Conservation (phyloP, 1,140 invertebrate species). For the Macrosteles quadrilineatus region DNA sequence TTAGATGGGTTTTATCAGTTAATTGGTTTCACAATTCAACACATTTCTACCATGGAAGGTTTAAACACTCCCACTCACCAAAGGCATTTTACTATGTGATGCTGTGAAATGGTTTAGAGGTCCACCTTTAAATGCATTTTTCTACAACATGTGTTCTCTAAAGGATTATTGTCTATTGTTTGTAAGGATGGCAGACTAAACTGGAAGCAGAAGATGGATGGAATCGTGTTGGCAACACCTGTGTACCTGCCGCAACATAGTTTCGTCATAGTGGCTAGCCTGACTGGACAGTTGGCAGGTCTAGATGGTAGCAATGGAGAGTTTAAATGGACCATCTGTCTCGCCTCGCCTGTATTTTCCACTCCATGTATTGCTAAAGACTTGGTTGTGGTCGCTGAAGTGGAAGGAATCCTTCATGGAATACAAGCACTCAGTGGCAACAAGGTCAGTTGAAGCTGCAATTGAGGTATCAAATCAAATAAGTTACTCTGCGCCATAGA, state of each 20-base stretch:
- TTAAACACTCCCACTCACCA: too few species aligned
- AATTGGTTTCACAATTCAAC: too few species aligned
- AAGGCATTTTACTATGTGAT: too few species aligned
- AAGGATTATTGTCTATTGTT: too few species aligned
- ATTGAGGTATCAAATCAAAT: too few species aligned
- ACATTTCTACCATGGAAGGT: too few species aligned
- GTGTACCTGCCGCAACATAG: slow-evolving; percentile 47
- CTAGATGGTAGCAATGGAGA: not conserved
- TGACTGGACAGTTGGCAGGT: not conserved
- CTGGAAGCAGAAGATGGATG: slow-evolving; percentile 55
- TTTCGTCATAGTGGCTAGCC: not conserved
- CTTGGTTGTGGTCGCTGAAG: slow-evolving; percentile 48
- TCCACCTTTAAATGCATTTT: too few species aligned
- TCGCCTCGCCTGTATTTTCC: slow-evolving; percentile 41
- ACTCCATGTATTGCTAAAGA: slow-evolving; percentile 45
- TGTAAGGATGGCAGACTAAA: slow-evolving; percentile 50
- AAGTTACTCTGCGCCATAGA: too few species aligned
- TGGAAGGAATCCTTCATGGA: slow-evolving; percentile 59
- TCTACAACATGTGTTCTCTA: too few species aligned
- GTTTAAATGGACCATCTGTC: not conserved
- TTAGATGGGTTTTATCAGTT: too few species aligned
- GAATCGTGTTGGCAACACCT: not conserved
- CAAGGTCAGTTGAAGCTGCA: slow-evolving; percentile 48
- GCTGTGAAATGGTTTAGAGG: too few species aligned
- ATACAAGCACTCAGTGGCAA: slow-evolving; percentile 50